Base-by-base conservation (phyloP, 2,797 vertebrate genomes). In the Gallinago nigripennis region DNA sequence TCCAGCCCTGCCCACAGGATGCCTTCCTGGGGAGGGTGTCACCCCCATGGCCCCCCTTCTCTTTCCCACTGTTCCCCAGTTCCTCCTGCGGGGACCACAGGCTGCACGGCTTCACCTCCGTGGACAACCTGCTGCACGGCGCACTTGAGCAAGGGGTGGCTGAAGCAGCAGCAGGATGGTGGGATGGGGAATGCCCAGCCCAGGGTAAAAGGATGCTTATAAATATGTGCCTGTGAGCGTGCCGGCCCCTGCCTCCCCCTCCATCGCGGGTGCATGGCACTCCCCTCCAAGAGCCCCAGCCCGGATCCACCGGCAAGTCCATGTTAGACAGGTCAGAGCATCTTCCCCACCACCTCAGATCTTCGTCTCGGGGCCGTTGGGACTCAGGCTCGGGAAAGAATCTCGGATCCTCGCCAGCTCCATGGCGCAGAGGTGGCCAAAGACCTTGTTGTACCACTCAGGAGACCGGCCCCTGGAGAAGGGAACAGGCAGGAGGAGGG, bases 381-480 rank as follows among this genome's bases (percentile, higher is more conserved):
- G 94, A 64, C 96, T 97, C 69, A 98, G 65, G 45, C 91, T 95
- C 5, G 98, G 98, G 88, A 99, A 99, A 0, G 98, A 99, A 78
- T 98, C 98, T 23, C 98, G 98, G 92, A 99, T 99, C 96, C 98
- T 98, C 11, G n/a, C 98, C 90, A 98, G 96, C 93, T 99, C 98
- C 96, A 98, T 98, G 28, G 98, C 98, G 61, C 98, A 99, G 54
- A 99, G 97, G 82, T 99, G 98, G 31, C 98, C 98, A 27, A 98
- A 99, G 60, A 98, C 98, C 87, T 98, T 99, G 96, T 98, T 99
- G 97, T 99, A 99, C 99, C 99, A 99, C 86, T 99, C 99, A 2
- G 98, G 98, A 96, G 98, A 98, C 33, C 98, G 98, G 27, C 99
- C 99, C 95, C 99, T 99, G 88, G 37, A 61, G 82, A 94, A 70